Evolutionary conservation across 37 sponge, comb jelly and placozoan genomes (phyloP), one percentile per base, ranked within the genome.

Genomic region (Agelas oroides): DNA sequence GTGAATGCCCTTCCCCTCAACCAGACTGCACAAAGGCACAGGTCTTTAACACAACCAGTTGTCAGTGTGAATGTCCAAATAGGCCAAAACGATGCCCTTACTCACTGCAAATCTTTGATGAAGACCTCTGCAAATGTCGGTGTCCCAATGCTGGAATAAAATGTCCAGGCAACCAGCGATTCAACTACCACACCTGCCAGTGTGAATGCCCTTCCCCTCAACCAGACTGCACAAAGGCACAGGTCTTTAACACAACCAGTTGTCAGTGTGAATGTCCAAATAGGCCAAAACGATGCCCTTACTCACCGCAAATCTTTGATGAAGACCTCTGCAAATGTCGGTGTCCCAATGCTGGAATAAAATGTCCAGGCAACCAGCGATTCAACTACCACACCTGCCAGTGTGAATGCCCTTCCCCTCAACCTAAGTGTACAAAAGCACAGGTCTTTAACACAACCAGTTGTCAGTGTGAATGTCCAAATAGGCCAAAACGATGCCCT

Each of bases 331-430:
- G n/a, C n/a, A n/a, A n/a, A n/a, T n/a, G n/a, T n/a, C n/a, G n/a
- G n/a, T n/a, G n/a, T n/a, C n/a, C n/a, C n/a, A n/a, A n/a, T n/a
- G n/a, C n/a, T n/a, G 53, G 12, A 15, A 19, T 57, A 20, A 5
- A 23, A 35, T 78, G 78, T 40, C 24, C 78, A 56, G 59, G 76
- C 17, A 57, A 57, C 53, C 53, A 82, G 71, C 19, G 23, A 15
- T 82, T 77, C 34, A 39, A 86, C 35, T 5, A 71, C 8, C 21
- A 86, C 25, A 78, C 55, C 8, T 86, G 87, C 40, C 16, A 71
- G 53, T 88, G 88, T 33, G 30, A 65, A 55, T 88, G 88, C 57
- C 78, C 81, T 36, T 36, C 77, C 31, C 38, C 54, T 36, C 64
- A 17, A 14, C 16, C 33, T 28, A 20, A 65, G 32, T 86, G 86